Conservation (phyloP, 2,113 vertebrate species). For the Herpetotheres cachinnans region DNA sequence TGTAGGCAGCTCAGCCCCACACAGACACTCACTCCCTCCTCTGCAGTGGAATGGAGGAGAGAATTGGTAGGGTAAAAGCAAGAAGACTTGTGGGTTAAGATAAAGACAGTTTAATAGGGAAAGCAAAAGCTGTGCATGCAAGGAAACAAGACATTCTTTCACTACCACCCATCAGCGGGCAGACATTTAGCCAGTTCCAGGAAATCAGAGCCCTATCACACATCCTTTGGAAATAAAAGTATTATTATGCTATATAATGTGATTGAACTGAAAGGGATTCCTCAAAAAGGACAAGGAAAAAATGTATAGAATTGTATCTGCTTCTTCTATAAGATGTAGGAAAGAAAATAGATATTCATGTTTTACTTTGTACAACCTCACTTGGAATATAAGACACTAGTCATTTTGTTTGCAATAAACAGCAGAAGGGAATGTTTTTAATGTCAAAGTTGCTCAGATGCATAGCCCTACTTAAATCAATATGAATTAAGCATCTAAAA, state of each 20-base stretch:
- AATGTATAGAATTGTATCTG: rapidly evolving
- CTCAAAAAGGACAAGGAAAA: neutral
- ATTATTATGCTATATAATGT: neutral
- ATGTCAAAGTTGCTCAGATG: constrained; percentile 35
- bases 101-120: neutral
- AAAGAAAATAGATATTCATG: neutral
- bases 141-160: neutral
- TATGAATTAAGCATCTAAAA: constrained; percentile 41
- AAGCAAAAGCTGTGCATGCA: neutral
- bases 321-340: neutral
- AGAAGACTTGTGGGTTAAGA: neutral
- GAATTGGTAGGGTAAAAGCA: neutral
- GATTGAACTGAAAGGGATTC: neutral
- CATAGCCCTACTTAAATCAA: constrained; percentile 53
- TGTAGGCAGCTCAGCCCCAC: neutral
- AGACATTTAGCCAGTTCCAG: neutral
- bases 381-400: neutral
- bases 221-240: neutral
- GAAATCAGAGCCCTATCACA: neutral
- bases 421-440: neutral
- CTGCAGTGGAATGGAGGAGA: neutral
- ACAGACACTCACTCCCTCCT: neutral
- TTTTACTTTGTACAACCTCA: neutral
- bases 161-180: neutral
- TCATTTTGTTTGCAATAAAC: neutral